Evolutionary conservation across 2,797 vertebrate species (phyloP).

Genomic region (Synaphobranchus kaupii): DNA sequence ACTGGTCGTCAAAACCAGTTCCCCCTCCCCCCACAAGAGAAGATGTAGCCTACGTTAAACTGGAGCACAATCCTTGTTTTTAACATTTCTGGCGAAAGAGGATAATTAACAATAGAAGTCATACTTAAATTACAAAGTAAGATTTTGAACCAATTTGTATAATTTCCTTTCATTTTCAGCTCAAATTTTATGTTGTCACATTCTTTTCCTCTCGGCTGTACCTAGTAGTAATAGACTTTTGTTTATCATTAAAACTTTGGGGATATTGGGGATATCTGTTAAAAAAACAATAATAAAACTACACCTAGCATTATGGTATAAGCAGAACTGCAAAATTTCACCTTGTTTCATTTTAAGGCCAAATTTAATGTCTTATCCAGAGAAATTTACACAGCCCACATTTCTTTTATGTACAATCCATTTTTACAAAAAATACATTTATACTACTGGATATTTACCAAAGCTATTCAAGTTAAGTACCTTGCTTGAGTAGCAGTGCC

Average conservation of each 20-base stretch:
- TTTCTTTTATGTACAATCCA: no score
- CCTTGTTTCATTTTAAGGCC: neutral
- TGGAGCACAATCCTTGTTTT: neutral
- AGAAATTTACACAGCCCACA: neutral
- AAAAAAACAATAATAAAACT: no score
- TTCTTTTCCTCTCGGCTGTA: neutral
- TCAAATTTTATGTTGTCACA: neutral
- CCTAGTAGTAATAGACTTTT: neutral
- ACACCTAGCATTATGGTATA: neutral
- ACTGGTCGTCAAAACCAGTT: neutral
- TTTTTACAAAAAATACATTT: neutral
- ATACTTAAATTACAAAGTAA: neutral
- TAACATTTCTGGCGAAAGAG: neutral
- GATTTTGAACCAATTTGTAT: neutral
- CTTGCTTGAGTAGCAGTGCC: neutral
- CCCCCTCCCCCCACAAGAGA: neutral
- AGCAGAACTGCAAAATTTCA: neutral
- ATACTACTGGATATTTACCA: neutral
- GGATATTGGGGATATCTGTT: neutral
- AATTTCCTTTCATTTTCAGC: neutral
- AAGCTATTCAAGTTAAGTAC: neutral
- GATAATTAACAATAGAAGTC: neutral
- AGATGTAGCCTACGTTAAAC: neutral
- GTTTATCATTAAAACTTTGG: neutral
- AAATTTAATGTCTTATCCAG: neutral